Base-by-base conservation (phyloP, 2,888 invertebrate species). In the Cinara cedri region DNA sequence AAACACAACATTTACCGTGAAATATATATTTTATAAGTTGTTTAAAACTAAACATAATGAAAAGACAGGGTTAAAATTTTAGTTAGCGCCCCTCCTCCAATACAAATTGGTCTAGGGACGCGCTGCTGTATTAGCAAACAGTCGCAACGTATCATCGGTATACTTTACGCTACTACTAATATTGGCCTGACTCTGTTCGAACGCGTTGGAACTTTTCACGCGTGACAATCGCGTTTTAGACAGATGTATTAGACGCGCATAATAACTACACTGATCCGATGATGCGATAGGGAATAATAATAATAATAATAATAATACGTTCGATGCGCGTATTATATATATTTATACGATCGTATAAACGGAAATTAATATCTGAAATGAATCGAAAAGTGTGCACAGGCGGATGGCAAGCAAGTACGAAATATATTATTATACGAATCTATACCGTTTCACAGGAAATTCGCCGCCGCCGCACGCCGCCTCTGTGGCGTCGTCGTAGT, bases 331-430 rank as follows among this genome's bases (percentile, higher is more conserved):
- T 44, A 66, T 24, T 46, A 16, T 49, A 24, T 1, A n/a, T n/a
- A n/a, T n/a, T n/a, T 26, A 54, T n/a, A 3, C 70, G 34, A 70
- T 54, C 26, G 54, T 54, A 3, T 46, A 63, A 70, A 14, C 70
- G 70, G 70, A 70, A 70, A 54, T 70, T 70, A 70, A 70, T 54
- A 70, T 70, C 54, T 14, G 19, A 54, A 70, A 70, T 19, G 34
- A 19, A 54, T 49, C 3, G 54, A 19, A 42, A 70, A 19, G 34
- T 54, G 54, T 54, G 34, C 46, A n/a, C n/a, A n/a, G 13, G 10
- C 46, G 6, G 44, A 26, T 13, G 24, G 34, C 13, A 10, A 19
- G 14, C 10, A 26, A 68, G 16, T 16, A n/a, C 19, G 34, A 63
- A 60, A 60, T 60, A 60, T 49, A 24, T 49, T 16, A 49, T n/a